Percentiles rank a stretch among this genome's conserved stretches.
Conservation (phyloP, 2,888 invertebrate genomes). For the Gryllus longicercus region DNA sequence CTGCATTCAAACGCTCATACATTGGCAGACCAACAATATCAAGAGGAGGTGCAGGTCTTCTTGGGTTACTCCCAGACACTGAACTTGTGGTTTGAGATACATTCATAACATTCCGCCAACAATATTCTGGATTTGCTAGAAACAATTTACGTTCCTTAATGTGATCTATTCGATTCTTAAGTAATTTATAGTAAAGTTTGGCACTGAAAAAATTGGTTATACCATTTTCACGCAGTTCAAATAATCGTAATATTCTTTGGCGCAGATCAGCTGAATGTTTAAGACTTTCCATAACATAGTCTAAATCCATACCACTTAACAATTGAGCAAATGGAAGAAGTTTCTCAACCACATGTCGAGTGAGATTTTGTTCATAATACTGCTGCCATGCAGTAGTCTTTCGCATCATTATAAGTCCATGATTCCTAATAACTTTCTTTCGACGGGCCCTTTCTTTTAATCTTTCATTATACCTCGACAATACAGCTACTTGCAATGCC, state of each 20-base stretch:
- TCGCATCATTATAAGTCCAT: conserved; percentile 74
- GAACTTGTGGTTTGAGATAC: neutral
- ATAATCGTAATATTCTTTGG: conserved; percentile 47
- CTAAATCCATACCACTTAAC: conserved; percentile 67
- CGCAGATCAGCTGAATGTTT: conserved; percentile 67
- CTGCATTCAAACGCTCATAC: conserved; percentile 65
- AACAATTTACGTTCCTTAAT: conserved; percentile 51
- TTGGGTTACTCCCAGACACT: neutral
- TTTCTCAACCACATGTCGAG: conserved; percentile 41
- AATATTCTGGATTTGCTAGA: conserved; percentile 40
- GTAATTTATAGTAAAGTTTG: conserved; percentile 62
- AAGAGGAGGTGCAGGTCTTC: conserved; percentile 52
- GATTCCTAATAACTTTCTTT: conserved; percentile 67
- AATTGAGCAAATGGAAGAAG: conserved; percentile 74
- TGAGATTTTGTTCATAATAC: conserved; percentile 63
- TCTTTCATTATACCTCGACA: conserved; percentile 72
- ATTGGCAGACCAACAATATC: conserved; percentile 73
- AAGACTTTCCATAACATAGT: conserved; percentile 69
- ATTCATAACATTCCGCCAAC: neutral
- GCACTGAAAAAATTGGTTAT: conserved; percentile 63
- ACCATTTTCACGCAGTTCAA: conserved; percentile 60
- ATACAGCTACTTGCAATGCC: conserved; percentile 65
- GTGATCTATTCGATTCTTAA: conserved; percentile 57
- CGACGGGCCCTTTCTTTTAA: conserved; percentile 69
- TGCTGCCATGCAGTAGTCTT: conserved; percentile 67